Percentiles rank a stretch among this genome's conserved stretches.
phyloP scores from a whole-genome alignment of 2,113 vertebrate species.

The Daphoenositta chrysoptera region DNA sequence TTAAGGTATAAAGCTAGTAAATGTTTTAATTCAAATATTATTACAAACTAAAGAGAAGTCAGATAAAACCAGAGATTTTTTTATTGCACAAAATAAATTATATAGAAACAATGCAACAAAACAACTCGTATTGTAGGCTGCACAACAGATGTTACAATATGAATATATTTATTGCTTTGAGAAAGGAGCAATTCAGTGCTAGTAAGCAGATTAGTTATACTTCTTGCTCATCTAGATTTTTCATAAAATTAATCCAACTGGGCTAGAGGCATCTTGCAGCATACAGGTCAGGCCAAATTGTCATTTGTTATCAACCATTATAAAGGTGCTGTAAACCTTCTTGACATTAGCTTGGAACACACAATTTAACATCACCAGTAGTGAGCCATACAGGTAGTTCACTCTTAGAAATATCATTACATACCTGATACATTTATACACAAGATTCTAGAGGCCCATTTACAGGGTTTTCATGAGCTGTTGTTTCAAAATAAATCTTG shows the following conservation, averaged over 20 bases:
- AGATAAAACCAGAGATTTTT: conserved; percentile 62
- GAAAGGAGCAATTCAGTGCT: conserved; percentile 69
- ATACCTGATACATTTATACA: not conserved
- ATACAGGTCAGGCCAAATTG: conserved; percentile 9
- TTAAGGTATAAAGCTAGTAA: not conserved
- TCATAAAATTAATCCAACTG: conserved; percentile 61
- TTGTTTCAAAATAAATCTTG: not conserved
- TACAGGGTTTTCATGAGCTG: not conserved
- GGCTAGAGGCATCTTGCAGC: conserved; percentile 68
- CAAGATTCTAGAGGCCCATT: not conserved
- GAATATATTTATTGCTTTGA: conserved; percentile 74
- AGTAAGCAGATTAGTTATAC: conserved; percentile 67
- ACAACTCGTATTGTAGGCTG: conserved; percentile 54
- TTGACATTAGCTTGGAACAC: conserved; percentile 32
- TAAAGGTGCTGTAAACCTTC: conserved; percentile 34
- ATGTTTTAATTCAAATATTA: not conserved
- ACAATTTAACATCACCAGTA: not conserved
- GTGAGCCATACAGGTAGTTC: not conserved
- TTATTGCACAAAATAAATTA: conserved; percentile 75
- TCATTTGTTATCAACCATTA: not conserved
- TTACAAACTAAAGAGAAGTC: conserved; percentile 33
- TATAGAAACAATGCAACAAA: conserved; percentile 71
- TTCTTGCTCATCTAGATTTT: conserved; percentile 61
- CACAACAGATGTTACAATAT: conserved; percentile 66
- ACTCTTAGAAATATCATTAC: not conserved